A percentile compares a stretch with the other conserved stretches of the same genome.
phyloP scores from a whole-genome alignment of 2,113 vertebrate species.

The Pterophyllum scalare region DNA sequence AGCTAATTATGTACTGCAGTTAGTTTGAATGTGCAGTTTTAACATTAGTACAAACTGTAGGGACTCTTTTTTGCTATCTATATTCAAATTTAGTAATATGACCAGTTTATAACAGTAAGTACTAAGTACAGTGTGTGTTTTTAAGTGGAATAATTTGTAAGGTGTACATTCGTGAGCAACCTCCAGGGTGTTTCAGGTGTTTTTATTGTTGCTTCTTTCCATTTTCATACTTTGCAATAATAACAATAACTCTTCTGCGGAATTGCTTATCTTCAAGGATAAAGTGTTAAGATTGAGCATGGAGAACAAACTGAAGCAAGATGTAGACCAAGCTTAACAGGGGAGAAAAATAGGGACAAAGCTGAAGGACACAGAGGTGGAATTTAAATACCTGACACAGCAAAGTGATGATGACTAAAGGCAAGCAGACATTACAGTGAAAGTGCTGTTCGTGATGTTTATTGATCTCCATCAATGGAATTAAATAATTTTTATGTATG shows the following conservation, averaged over 20 bases:
- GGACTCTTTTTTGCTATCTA: not conserved
- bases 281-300: not conserved
- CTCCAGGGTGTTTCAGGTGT: not conserved
- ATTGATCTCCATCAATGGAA: not conserved
- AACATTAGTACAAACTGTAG: not conserved
- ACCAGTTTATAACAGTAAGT: not conserved
- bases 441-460: not conserved
- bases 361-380: not conserved
- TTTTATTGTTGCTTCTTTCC: not conserved
- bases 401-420: not conserved
- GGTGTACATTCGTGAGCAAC: fast-evolving
- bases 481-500: not conserved
- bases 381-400: not conserved
- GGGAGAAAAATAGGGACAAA: not conserved
- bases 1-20: not conserved
- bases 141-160: not conserved
- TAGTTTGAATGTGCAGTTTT: not conserved
- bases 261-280: not conserved
- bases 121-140: not conserved
- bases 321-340: not conserved
- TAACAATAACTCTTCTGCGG: not conserved
- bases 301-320: not conserved
- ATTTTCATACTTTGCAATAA: fast-evolving
- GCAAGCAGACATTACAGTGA: not conserved
- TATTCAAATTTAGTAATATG: not conserved